Conservation (phyloP, 2,797 vertebrate species). For the Stomatorhinus walkeri region DNA sequence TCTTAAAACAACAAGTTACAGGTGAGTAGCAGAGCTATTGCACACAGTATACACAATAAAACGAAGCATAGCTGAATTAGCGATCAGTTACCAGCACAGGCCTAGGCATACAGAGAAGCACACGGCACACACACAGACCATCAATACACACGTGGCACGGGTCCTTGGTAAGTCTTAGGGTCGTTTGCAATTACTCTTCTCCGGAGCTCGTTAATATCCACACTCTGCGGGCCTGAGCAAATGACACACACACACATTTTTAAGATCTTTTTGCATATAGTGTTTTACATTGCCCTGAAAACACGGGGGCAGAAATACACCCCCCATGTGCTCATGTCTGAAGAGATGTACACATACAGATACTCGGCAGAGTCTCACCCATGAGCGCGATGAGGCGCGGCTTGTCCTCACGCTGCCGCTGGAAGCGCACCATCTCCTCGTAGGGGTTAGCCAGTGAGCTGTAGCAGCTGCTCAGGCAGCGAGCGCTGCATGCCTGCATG, state of each 20-base stretch:
- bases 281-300: not conserved
- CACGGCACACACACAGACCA: not conserved
- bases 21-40: not conserved
- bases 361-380: constrained; percentile 57
- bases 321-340: not conserved
- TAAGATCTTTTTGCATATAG: not conserved
- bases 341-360: not conserved
- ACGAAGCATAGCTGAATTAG: not conserved
- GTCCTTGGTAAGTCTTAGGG: constrained; percentile 72
- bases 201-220: constrained; percentile 87
- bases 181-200: constrained; percentile 74
- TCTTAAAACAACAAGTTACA: not conserved
- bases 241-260: not conserved
- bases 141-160: constrained; percentile 72
- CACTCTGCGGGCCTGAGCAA: constrained; percentile 77
- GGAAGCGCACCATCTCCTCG: constrained; percentile 78
- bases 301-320: not conserved
- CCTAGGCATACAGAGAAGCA: not conserved
- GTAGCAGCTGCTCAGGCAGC: constrained; percentile 50
- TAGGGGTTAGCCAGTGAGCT: constrained; percentile 59
- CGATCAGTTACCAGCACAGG: not conserved
- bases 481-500: constrained; percentile 50
- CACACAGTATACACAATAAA: not conserved
- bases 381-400: constrained; percentile 74
- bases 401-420: constrained; percentile 62